These are phyloP conservation scores for Drosophila antonietae DNA, from an alignment of 2,888 invertebrate species.

Conservation along the genomic window DNA sequence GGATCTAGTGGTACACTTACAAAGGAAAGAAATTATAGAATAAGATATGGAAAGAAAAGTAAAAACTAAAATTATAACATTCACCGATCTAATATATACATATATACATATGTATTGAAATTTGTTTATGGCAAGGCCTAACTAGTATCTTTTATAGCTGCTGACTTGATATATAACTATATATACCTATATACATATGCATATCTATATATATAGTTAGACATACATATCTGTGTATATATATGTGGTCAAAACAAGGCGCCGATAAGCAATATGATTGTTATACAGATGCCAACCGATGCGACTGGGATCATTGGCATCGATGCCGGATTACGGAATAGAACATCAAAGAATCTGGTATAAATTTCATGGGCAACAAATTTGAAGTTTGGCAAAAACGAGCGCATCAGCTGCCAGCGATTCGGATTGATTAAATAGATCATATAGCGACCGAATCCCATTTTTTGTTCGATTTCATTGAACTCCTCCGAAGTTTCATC, in stretches of 20 bases:
- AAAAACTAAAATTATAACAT: constrained; percentile 21
- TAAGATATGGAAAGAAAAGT: background rate
- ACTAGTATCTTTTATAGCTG: background rate
- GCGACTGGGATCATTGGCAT: constrained; percentile 6
- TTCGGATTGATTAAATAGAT: background rate
- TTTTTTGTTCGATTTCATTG: constrained; percentile 1
- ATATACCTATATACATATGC: background rate
- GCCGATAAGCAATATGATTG: constrained; percentile 12
- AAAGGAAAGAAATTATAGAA: background rate
- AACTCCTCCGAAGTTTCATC: background rate
- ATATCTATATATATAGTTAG: background rate
- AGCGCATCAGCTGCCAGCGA: background rate
- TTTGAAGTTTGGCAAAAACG: constrained; percentile 3
- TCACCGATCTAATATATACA: constrained; percentile 2
- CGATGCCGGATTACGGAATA: constrained; percentile 2
- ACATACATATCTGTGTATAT: background rate
- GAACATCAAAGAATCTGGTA: constrained; percentile 9
- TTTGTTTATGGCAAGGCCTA: background rate
- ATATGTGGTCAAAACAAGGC: constrained; percentile 2
- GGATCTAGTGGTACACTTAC: constrained; percentile 6
- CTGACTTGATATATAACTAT: background rate
- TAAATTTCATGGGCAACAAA: constrained; percentile 6
- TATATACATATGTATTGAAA: background rate
- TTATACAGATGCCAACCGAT: constrained; percentile 13
- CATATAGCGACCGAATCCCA: constrained; percentile 10